Conservation (phyloP, 2,888 invertebrate genomes). For the Lepidocyrtoides sp. region DNA sequence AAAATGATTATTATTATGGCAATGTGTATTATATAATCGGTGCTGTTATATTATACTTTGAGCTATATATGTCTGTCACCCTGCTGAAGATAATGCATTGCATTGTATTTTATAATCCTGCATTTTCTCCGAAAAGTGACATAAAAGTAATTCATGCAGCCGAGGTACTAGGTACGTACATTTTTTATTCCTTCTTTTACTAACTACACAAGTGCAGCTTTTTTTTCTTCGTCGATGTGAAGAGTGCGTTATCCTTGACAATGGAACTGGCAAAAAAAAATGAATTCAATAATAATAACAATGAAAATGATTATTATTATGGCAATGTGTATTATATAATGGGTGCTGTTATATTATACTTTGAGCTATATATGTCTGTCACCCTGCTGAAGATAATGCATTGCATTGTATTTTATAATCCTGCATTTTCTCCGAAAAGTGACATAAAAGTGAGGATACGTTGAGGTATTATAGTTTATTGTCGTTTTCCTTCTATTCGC, state of each 20-base stretch:
- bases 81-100: constrained; percentile 8
- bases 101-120: too few species aligned
- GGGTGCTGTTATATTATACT: too few species aligned
- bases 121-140: constrained; percentile 30
- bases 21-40: neutral
- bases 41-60: too few species aligned
- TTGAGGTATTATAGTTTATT: constrained; percentile 24
- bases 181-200: too few species aligned
- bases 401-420: too few species aligned
- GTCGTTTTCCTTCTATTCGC: neutral
- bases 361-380: neutral
- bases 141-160: too few species aligned
- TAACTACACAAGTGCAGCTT: neutral
- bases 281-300: constrained; percentile 24
- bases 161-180: too few species aligned
- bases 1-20: neutral
- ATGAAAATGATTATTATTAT: neutral
- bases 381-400: neutral
- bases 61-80: neutral
- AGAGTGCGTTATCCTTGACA: constrained; percentile 47
- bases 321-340: neutral
- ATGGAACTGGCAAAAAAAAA: constrained; percentile 12
- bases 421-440: constrained; percentile 27
- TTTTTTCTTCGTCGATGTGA: constrained; percentile 2
- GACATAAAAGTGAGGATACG: constrained; percentile 37